phyloP scores from a whole-genome alignment of 2,113 vertebrate species.

The Myiozetetes cayanensis region DNA sequence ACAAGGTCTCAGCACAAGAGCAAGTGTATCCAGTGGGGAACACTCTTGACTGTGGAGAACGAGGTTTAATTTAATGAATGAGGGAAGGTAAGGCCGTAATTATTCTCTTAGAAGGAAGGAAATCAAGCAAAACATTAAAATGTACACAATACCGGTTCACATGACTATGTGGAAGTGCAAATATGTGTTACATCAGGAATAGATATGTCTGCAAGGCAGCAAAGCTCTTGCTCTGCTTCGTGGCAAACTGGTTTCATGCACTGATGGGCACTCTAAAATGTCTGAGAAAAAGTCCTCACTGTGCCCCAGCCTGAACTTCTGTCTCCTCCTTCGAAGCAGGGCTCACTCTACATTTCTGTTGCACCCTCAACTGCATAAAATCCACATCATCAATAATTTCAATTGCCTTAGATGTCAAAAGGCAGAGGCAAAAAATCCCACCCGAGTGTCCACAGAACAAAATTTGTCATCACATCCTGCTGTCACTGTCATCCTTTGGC shows the following conservation, averaged over 20 bases:
- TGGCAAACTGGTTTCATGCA: not conserved
- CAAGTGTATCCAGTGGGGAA: not conserved
- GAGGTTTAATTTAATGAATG: not conserved
- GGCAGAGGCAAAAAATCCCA: not conserved
- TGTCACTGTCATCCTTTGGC: not conserved
- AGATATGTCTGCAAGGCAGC: not conserved
- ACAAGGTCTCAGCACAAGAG: conserved; percentile 4
- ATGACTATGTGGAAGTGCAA: not conserved
- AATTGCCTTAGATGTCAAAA: not conserved
- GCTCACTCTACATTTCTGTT: not conserved
- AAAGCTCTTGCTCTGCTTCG: not conserved
- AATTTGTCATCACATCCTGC: not conserved
- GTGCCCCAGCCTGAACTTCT: not conserved
- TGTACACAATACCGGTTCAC: not conserved
- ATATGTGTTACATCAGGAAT: not conserved
- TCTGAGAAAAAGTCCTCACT: not conserved
- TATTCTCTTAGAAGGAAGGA: not conserved
- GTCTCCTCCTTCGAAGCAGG: not conserved
- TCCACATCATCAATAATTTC: not conserved
- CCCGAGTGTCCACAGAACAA: not conserved
- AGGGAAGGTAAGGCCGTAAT: not conserved
- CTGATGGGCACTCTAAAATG: not conserved
- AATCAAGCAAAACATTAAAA: not conserved
- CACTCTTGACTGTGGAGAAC: not conserved
- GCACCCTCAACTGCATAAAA: not conserved